Evolutionary conservation across 1,140 invertebrate genomes (phyloP), one percentile per base, ranked within the genome.

Genomic region (Drosophila triauraria): DNA sequence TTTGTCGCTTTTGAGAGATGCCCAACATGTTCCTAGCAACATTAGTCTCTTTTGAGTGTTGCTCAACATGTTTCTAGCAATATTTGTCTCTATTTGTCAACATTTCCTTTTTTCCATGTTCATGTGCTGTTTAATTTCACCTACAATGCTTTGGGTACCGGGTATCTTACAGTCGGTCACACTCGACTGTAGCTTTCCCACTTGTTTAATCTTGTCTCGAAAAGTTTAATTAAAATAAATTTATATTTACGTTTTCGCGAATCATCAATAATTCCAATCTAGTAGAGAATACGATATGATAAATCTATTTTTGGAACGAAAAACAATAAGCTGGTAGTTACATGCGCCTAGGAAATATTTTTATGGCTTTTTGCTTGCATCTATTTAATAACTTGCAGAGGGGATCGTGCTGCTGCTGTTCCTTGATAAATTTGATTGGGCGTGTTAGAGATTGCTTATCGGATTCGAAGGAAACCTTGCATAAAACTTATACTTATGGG

Each of bases 241-340:
- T 72, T 72, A 46, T 51, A 72, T 72, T 59, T 68, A 74, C 68
- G 54, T 74, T 72, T 61, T 44, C 50, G 67, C 35, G 30, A 59
- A 58, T 71, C 67, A 58, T 71, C 69, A 72, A 48, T 72, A 68
- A 56, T 56, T 56, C 25, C n/a, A 25, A 42, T 42, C 25, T 32
- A 27, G n/a, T 35, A 10, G 30, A 47, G 63, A 58, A 38, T 67
- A 46, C n/a, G 38, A 46, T 27, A 46, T 47, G 30, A 38, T 47
- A 38, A 17, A 35, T 13, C 58, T 65, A 32, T 61, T 25, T 25
- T 25, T 4, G 57, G 40, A 20, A 9, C 8, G 25, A 13, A 20
- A 40, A 25, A n/a, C 23, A 32, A 59, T 42, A 62, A 40, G 23
- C 23, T 27, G 57, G n/a, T 54, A 54, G 32, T 40, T 57, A 20